phyloP scores from a whole-genome alignment of 30 jellyfish, hydroid and myxozoan genomes.

The Cassiopea andromeda region DNA sequence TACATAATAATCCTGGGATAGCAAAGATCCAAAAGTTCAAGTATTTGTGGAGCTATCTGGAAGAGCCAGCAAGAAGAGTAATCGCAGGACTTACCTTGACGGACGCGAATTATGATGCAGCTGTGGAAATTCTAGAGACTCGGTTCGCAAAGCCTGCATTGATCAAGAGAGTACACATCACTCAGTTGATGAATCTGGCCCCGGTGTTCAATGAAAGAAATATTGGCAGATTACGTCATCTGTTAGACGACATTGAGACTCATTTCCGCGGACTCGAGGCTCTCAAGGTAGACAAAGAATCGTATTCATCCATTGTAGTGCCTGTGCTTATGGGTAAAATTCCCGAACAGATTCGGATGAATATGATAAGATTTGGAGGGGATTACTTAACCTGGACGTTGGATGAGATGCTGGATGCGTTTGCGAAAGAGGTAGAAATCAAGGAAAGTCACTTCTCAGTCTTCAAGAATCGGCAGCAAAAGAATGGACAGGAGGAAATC shows the following conservation, averaged over 20 bases:
- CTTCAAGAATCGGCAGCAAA: not conserved
- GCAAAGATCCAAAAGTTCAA: slow-evolving; percentile 21
- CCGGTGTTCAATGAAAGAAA: slow-evolving; percentile 43
- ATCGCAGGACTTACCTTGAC: slow-evolving; percentile 39
- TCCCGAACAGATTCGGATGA: slow-evolving; percentile 16
- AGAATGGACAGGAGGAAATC: not conserved
- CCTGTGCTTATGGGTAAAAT: slow-evolving; percentile 48
- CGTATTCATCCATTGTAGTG: slow-evolving; percentile 38
- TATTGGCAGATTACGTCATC: not conserved
- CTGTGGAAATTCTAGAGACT: slow-evolving; percentile 7
- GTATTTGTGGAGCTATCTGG: slow-evolving; percentile 13
- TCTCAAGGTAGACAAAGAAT: slow-evolving; percentile 11
- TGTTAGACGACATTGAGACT: slow-evolving; percentile 34
- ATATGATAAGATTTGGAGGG: slow-evolving; percentile 30
- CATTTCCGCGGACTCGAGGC: slow-evolving; percentile 53
- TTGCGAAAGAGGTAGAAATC: slow-evolving; percentile 22
- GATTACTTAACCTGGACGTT: slow-evolving; percentile 16
- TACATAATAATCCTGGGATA: slow-evolving; percentile 5
- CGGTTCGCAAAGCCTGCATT: slow-evolving; percentile 32
- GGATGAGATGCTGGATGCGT: slow-evolving; percentile 23
- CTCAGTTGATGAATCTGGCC: slow-evolving; percentile 4
- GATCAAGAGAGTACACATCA: slow-evolving; percentile 44
- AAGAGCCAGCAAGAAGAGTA: slow-evolving; percentile 39
- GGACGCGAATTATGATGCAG: slow-evolving; percentile 18
- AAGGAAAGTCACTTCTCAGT: slow-evolving; percentile 11